A percentile compares a stretch with the other conserved stretches of the same genome.
These are phyloP conservation scores for Ceyx melanurus DNA, from an alignment of 2,113 vertebrate genomes.

Conservation along the genomic window DNA sequence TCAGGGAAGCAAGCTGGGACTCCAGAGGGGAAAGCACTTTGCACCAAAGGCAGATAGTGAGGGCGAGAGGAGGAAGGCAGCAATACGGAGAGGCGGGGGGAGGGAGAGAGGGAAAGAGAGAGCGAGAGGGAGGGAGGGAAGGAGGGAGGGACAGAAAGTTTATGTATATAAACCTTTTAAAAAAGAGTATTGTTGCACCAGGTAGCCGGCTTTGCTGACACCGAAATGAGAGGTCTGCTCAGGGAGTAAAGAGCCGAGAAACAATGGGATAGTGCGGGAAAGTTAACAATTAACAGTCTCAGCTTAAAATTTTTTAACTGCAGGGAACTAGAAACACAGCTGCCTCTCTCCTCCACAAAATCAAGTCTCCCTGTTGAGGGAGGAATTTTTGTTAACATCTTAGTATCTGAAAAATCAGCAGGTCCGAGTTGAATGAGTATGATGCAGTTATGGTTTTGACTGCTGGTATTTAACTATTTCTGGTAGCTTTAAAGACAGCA, in stretches of 20 bases:
- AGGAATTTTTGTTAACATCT: constrained; percentile 65
- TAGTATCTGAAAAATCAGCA: constrained; percentile 66
- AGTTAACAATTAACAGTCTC: constrained; percentile 74
- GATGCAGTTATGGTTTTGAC: constrained; percentile 60
- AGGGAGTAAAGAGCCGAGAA: constrained; percentile 69
- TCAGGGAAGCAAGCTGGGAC: constrained; percentile 78
- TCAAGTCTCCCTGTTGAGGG: constrained; percentile 73
- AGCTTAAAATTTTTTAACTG: constrained; percentile 76
- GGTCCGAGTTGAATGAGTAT: constrained; percentile 65
- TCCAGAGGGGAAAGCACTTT: constrained; percentile 76
- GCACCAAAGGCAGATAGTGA: constrained; percentile 78
- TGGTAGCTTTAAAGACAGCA: constrained; percentile 50
- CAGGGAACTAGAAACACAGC: constrained; percentile 75
- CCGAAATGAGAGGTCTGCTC: constrained; percentile 27
- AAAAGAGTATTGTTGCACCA: constrained; percentile 71
- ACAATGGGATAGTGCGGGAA: constrained; percentile 75
- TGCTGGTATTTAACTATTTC: constrained; percentile 66
- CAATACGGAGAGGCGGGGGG: constrained; percentile 24
- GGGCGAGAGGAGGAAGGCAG: constrained; percentile 63
- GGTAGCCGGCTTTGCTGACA: constrained; percentile 69
- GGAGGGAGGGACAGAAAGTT: constrained; percentile 70
- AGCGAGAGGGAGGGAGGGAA: constrained; percentile 34
- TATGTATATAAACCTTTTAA: constrained; percentile 66
- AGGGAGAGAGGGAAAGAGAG: neutral
- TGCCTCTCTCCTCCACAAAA: constrained; percentile 71